Conservation (phyloP, 2,797 vertebrate genomes). For the Hafferia zeledoni region DNA sequence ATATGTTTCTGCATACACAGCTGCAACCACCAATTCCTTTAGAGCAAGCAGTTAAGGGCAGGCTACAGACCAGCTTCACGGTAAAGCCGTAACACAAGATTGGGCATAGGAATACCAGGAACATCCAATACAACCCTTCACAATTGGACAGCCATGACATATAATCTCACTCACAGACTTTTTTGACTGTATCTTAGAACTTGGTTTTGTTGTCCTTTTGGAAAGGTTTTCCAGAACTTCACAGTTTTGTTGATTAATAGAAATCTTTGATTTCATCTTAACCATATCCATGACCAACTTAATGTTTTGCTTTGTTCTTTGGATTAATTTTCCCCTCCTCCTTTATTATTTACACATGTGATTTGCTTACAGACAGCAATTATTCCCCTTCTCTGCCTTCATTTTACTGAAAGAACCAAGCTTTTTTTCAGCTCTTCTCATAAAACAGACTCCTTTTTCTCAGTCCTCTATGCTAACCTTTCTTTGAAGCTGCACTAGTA, state of each 20-base stretch:
- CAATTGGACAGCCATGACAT: neutral
- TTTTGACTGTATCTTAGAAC: neutral
- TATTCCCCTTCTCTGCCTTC: slow-evolving; percentile 3
- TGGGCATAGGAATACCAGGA: neutral
- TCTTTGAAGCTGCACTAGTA: slow-evolving; percentile 60
- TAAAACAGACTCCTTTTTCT: slow-evolving; percentile 23
- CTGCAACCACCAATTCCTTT: neutral
- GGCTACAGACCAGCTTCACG: neutral
- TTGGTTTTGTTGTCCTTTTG: neutral
- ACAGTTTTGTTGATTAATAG: neutral
- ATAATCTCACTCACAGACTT: neutral
- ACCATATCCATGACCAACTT: neutral
- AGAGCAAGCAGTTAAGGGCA: neutral
- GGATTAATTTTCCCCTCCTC: neutral
- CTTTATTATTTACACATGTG: neutral
- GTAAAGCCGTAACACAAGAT: neutral
- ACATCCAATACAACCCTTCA: neutral
- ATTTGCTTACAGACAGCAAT: slow-evolving; percentile 27
- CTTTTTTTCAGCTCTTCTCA: neutral
- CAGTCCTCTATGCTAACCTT: slow-evolving; percentile 5
- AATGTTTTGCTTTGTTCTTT: neutral
- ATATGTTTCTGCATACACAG: neutral
- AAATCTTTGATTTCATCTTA: neutral
- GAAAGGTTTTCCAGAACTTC: neutral
- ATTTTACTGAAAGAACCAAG: neutral